phyloP scores from a whole-genome alignment of 1,140 invertebrate genomes.

The Archivesica marissinica region DNA sequence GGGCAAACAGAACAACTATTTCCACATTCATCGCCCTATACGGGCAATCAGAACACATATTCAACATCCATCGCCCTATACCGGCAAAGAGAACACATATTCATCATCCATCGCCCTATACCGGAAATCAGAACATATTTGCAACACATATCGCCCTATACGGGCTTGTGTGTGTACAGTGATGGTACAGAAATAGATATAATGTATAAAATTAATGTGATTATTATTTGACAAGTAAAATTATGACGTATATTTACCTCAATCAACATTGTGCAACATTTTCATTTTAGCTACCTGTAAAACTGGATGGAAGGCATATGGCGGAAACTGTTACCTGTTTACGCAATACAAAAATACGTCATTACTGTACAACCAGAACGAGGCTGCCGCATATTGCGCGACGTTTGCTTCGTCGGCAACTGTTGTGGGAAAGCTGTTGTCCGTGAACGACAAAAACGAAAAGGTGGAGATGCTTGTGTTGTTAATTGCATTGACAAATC shows the following conservation, averaged over 20 bases:
- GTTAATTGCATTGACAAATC: too few species aligned
- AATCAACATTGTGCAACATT: neutral
- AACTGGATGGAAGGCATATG: slow-evolving; percentile 18
- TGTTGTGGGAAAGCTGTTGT: slow-evolving; percentile 12
- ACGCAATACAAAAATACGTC: slow-evolving; percentile 33
- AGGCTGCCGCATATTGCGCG: slow-evolving; percentile 21
- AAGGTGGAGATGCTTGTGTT: slow-evolving; percentile 10
- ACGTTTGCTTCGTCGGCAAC: neutral
- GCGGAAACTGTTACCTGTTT: slow-evolving; percentile 47
- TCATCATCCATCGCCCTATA: too few species aligned
- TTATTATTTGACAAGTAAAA: neutral
- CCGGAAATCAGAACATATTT: too few species aligned
- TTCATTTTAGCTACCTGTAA: slow-evolving; percentile 3
- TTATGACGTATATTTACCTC: neutral
- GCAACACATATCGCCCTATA: too few species aligned
- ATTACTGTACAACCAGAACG: slow-evolving; percentile 6
- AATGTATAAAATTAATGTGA: too few species aligned
- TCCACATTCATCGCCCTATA: too few species aligned
- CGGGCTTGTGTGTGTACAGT: too few species aligned
- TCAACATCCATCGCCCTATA: too few species aligned
- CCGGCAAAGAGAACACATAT: too few species aligned
- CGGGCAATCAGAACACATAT: too few species aligned
- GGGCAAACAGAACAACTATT: too few species aligned
- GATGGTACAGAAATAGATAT: neutral
- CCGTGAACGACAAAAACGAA: slow-evolving; percentile 11